Conservation (phyloP, 2,888 invertebrate genomes). For the Cremastobaeus sp. region DNA sequence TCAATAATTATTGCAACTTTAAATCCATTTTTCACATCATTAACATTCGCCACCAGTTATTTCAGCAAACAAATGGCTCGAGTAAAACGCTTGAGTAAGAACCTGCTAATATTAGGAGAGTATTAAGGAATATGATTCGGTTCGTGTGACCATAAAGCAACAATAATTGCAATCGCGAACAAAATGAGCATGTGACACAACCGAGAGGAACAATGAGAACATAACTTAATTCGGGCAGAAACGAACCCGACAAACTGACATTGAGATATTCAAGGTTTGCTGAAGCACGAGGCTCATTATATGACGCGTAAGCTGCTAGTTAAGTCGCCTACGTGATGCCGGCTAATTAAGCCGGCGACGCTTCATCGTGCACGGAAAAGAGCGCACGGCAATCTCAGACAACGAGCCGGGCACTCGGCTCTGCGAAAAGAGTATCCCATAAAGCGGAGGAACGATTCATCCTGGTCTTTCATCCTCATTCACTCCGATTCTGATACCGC, state of each 20-base stretch:
- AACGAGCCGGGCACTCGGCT: slow-evolving; percentile 35
- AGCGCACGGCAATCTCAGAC: slow-evolving; percentile 35
- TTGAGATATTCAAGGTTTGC: slow-evolving; percentile 58
- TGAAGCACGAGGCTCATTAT: slow-evolving; percentile 51
- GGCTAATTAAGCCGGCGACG: slow-evolving; percentile 64
- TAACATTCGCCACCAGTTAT: no score
- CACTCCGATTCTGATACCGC: slow-evolving; percentile 43
- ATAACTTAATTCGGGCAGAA: slow-evolving; percentile 36
- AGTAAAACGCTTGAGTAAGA: no score
- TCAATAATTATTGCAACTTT: no score
- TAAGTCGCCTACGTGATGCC: slow-evolving; percentile 61
- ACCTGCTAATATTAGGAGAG: no score
- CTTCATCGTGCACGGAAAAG: slow-evolving; percentile 24
- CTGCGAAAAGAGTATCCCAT: slow-evolving; percentile 57
- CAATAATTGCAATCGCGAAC: no score
- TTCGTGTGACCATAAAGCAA: no score
- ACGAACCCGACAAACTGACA: slow-evolving; percentile 31
- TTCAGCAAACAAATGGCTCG: no score
- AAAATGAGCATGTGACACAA: no score
- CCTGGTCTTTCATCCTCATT: no score
- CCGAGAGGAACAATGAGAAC: slow-evolving; percentile 52
- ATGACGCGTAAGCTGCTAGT: slow-evolving; percentile 60
- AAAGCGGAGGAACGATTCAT: slow-evolving; percentile 62
- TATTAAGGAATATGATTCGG: no score
- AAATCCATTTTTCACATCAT: no score